Base-by-base conservation (phyloP, 2,888 invertebrate genomes). In the Xanthorhoe spadicearia region DNA sequence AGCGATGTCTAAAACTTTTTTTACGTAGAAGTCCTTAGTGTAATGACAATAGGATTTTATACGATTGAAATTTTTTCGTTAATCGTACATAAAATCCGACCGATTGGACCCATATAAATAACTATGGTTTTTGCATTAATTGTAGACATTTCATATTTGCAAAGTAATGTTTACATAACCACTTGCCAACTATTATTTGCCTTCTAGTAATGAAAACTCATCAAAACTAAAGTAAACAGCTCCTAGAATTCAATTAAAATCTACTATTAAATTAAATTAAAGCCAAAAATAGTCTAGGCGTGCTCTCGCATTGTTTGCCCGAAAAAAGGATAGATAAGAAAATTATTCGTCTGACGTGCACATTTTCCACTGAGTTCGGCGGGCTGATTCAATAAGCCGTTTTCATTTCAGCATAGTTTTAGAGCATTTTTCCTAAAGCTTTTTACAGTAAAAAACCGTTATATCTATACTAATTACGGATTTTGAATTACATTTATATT, bases 271-370 rank as follows among this genome's bases (percentile, higher is more conserved):
- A 66, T 66, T 56, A 58, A 32, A 66, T 66, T 56, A 58, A 43
- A 62, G 58, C 54, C 32, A 43, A 64, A 65, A 57, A 56, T 35
- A 48, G 28, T 57, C 56, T 28, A 57, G 60, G 56, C 62, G 49
- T 48, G 46, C 57, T 58, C 38, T 59, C 59, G 43, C 60, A 63
- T 63, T 69, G 62, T 63, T 63, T 61, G 46, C 43, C 43, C 60
- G 48, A 35, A 66, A 66, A 66, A 69, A 61, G 53, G 63, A 57
- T 62, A 78, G 79, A 84, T 83, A 84, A 83, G 83, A 83, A 84
- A 84, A 84, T 85, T 80, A 85, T 87, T 83, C 79, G 79, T 80
- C 79, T 80, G 86, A 81, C 82, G 81, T 74, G 82, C 83, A 83
- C 82, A 77, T 83, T 86, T 85, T 87, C 83, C 83, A 79, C 73